phyloP scores from a whole-genome alignment of 2,888 invertebrate species.

The Parnassius smintheus region DNA sequence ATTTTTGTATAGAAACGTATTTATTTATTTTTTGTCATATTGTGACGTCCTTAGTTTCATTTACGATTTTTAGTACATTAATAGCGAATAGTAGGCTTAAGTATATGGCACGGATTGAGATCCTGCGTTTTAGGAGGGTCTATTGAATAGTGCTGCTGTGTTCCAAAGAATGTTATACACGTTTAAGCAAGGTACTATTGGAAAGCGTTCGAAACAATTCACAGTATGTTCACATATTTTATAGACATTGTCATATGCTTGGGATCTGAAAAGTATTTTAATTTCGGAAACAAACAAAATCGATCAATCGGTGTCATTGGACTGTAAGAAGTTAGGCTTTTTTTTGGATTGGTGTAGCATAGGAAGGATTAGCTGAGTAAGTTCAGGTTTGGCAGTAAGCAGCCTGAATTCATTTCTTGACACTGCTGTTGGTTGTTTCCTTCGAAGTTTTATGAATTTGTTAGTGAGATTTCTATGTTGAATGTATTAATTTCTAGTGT shows the following conservation, averaged over 20 bases:
- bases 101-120: conserved; percentile 70
- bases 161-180: conserved; percentile 77
- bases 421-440: conserved; percentile 61
- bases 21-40: conserved; percentile 74
- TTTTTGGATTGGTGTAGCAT: conserved; percentile 60
- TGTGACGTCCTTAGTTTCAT: conserved; percentile 59
- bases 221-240: conserved; percentile 38
- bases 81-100: conserved; percentile 70
- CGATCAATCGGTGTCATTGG: conserved; percentile 38
- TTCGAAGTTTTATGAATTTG: conserved; percentile 62
- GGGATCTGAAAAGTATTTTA: conserved; percentile 44
- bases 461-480: conserved; percentile 70
- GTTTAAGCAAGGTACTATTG: conserved; percentile 52
- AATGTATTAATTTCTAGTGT: conserved; percentile 55
- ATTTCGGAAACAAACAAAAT: conserved; percentile 34
- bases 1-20: conserved; percentile 79
- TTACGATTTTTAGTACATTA: conserved; percentile 44
- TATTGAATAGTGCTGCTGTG: conserved; percentile 69
- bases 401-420: conserved; percentile 41
- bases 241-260: conserved; percentile 41
- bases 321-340: conserved; percentile 50
- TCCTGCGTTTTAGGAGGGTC: conserved; percentile 77
- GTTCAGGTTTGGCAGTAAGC: conserved; percentile 57
- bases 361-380: conserved; percentile 52
- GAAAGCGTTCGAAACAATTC: conserved; percentile 41